Conservation (phyloP, 2,888 invertebrate species). For the Cheilosia variabilis region DNA sequence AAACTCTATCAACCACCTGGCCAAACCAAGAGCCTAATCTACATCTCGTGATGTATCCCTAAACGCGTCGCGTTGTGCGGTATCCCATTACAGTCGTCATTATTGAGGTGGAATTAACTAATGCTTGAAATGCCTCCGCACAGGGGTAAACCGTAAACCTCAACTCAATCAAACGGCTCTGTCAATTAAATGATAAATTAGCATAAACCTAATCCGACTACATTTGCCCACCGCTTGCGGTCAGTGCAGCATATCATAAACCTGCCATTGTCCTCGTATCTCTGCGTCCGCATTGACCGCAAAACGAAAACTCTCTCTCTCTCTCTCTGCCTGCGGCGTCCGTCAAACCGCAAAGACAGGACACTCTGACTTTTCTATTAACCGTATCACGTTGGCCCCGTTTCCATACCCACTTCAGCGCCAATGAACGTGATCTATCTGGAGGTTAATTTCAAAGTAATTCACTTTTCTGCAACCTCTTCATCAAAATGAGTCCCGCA, state of each 20-base stretch:
- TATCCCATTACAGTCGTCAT: no score
- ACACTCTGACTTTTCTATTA: slow-evolving; percentile 20
- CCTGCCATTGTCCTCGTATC: slow-evolving; percentile 1
- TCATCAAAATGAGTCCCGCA: slow-evolving; percentile 50
- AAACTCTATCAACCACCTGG: no score
- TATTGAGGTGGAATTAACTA: no score
- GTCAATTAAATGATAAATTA: background rate
- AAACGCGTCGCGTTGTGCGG: no score
- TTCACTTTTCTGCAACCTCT: slow-evolving; percentile 49
- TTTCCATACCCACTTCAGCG: background rate
- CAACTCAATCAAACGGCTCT: background rate
- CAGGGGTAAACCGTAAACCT: background rate
- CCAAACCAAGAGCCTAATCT: no score
- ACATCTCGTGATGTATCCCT: no score
- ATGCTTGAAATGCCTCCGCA: no score
- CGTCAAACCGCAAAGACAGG: slow-evolving; percentile 32
- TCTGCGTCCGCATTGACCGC: slow-evolving; percentile 9
- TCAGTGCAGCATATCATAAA: slow-evolving; percentile 5
- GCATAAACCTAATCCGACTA: background rate
- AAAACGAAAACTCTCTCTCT: slow-evolving; percentile 6
- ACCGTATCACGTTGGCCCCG: background rate
- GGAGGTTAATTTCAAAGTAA: slow-evolving; percentile 67
- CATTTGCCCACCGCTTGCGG: background rate
- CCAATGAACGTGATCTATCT: slow-evolving; percentile 41
- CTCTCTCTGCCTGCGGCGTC: background rate